Conservation (phyloP, 2,888 invertebrate genomes). For the Eupithecia centaureata region DNA sequence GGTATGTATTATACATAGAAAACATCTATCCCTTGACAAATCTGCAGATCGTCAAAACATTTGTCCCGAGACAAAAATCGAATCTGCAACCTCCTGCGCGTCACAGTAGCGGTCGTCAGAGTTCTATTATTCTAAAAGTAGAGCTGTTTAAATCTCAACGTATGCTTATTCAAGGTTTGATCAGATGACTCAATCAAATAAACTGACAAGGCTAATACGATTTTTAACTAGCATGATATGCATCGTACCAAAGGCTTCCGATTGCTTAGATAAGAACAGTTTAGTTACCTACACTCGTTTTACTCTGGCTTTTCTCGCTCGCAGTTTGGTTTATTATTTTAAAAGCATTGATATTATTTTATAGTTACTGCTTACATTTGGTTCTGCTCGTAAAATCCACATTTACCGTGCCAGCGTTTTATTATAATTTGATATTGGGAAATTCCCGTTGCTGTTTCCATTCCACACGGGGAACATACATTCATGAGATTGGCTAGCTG, state of each 20-base stretch:
- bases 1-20: too few species aligned
- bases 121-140: not conserved
- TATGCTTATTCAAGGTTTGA: slow-evolving; percentile 34
- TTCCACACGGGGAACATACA: slow-evolving; percentile 23
- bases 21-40: too few species aligned
- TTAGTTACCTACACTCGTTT: not conserved
- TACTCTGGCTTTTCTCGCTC: not conserved
- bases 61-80: too few species aligned
- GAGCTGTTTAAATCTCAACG: slow-evolving; percentile 19
- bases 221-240: not conserved
- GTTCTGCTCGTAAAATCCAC: slow-evolving; percentile 18
- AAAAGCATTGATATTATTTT: slow-evolving; percentile 14
- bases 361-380: slow-evolving; percentile 8
- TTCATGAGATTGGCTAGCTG: slow-evolving; percentile 40
- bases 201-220: slow-evolving; percentile 2
- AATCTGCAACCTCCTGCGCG: too few species aligned
- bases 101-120: too few species aligned
- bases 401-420: slow-evolving; percentile 21
- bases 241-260: not conserved
- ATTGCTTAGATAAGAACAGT: slow-evolving; percentile 2
- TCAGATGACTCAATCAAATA: slow-evolving; percentile 26
- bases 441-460: slow-evolving; percentile 30
- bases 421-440: slow-evolving; percentile 32
- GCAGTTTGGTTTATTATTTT: slow-evolving; percentile 11
- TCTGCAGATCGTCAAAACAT: too few species aligned